phyloP scores from a whole-genome alignment of 1,140 invertebrate genomes.

The Arion vulgaris region DNA sequence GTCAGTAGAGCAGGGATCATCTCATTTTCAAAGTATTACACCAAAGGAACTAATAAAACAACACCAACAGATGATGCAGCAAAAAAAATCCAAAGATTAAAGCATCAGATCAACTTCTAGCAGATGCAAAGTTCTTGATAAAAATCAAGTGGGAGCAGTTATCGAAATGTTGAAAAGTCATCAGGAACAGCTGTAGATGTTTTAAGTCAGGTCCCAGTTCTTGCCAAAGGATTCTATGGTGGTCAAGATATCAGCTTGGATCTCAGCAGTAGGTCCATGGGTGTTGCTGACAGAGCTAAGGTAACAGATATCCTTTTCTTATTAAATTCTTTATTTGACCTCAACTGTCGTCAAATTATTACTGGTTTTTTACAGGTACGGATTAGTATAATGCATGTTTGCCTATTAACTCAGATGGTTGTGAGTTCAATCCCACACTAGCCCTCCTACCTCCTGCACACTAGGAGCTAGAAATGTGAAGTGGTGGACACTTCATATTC shows the following conservation, averaged over 20 bases:
- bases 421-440: too few relatives aligned
- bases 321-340: neutral
- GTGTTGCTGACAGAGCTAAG: conserved; percentile 49
- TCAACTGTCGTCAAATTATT: neutral
- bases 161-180: neutral
- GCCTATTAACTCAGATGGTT: too few relatives aligned
- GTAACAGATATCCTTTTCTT: conserved; percentile 37
- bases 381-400: too few relatives aligned
- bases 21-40: conserved; percentile 48
- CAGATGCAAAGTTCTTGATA: neutral
- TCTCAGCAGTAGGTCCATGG: neutral
- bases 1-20: neutral
- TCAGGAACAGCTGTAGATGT: conserved; percentile 21
- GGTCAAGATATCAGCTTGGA: conserved; percentile 59
- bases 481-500: too few relatives aligned
- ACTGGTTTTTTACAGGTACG: too few relatives aligned
- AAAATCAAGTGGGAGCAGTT: neutral
- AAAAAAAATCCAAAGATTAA: conserved; percentile 42
- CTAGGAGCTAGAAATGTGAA: too few relatives aligned
- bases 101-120: conserved; percentile 22
- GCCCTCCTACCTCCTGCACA: too few relatives aligned
- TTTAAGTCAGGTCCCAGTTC: conserved; percentile 45
- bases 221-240: conserved; percentile 58
- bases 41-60: conserved; percentile 61
- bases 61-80: conserved; percentile 51